Percentiles rank a stretch among this genome's conserved stretches.
Conservation (phyloP, 2,888 invertebrate genomes). For the Drosophila paramelanica region DNA sequence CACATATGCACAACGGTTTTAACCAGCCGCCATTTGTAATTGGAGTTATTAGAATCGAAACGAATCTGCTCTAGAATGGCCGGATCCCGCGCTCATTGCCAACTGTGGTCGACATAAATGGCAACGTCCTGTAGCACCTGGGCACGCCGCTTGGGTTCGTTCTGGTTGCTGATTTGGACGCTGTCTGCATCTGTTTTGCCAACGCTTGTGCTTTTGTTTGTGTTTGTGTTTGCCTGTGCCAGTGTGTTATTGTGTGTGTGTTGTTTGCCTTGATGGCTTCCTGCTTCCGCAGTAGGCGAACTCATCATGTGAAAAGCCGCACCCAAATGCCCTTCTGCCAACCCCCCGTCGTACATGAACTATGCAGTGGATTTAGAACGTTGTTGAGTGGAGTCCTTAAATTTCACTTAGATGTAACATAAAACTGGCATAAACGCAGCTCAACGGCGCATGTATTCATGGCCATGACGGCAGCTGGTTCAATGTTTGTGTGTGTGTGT, state of each 20-base stretch:
- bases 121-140: slow-evolving; percentile 67
- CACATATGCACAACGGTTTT: slow-evolving; percentile 69
- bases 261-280: slow-evolving; percentile 67
- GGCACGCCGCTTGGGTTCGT: slow-evolving; percentile 25
- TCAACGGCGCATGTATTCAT: slow-evolving; percentile 75
- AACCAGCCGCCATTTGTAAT: slow-evolving; percentile 73
- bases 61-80: slow-evolving; percentile 52
- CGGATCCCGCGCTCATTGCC: slow-evolving; percentile 41
- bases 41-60: slow-evolving; percentile 80
- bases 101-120: slow-evolving; percentile 68
- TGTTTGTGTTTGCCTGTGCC: slow-evolving; percentile 11
- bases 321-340: slow-evolving; percentile 22
- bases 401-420: slow-evolving; percentile 82
- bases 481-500: slow-evolving; percentile 11
- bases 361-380: slow-evolving; percentile 72
- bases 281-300: slow-evolving; percentile 69
- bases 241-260: slow-evolving; percentile 32
- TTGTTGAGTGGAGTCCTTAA: slow-evolving; percentile 80
- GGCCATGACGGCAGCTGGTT: slow-evolving; percentile 53
- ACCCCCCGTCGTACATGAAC: slow-evolving; percentile 41
- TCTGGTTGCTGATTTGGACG: slow-evolving; percentile 26
- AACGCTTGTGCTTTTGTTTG: slow-evolving; percentile 15
- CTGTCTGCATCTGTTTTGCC: slow-evolving; percentile 32
- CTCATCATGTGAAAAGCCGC: slow-evolving; percentile 68
- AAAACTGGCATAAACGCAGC: slow-evolving; percentile 78